Base-by-base conservation (phyloP, 2,888 invertebrate genomes). In the Caenorhabditis doughertyi region DNA sequence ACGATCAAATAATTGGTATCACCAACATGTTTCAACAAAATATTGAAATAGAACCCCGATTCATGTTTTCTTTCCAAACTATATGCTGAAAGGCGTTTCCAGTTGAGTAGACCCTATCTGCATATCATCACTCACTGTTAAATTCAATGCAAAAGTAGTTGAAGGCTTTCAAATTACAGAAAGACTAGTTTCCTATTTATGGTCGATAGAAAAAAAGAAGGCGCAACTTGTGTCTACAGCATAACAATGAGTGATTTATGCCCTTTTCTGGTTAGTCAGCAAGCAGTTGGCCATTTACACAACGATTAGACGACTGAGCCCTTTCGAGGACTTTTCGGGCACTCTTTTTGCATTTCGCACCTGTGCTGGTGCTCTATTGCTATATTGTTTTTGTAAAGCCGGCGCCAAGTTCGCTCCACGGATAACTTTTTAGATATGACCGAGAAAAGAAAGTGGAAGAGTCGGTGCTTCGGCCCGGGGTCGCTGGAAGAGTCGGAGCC, bases 221-320 rank as follows among this genome's bases (percentile, higher is more conserved):
- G 29, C 7, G 39, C 39, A 51, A 47, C 49, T 60, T 51, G 27
- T 76, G 56, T 60, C 60, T 60, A 60, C 51, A 56, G 29, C 60
- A 76, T 76, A 76, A 58, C 74, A 76, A 76, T 76, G 58, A 76
- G 76, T 76, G 76, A 68, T 68, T 76, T 74, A 74, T 74, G 65
- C 67, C 74, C 73, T 76, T 74, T 73, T 60, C 58, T 60, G 58
- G 58, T 62, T 44, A 35, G 60, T 62, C 47, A 32, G 47, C 23
- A n/a, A 32, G 47, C 58, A 72, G 60, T 51, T 56, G 56, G 23
- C 55, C 8, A 29, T 16, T n/a, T 16, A 42, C 32, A 67, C 44
- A 58, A 58, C 70, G 47, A 55, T 44, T 35, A 51, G 35, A 18
- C 25, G 25, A 62, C 35, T 47, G 16, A n/a, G 21, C 13, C 39